Conservation (phyloP, 2,113 vertebrate genomes). For the Gopherus flavomarginatus region DNA sequence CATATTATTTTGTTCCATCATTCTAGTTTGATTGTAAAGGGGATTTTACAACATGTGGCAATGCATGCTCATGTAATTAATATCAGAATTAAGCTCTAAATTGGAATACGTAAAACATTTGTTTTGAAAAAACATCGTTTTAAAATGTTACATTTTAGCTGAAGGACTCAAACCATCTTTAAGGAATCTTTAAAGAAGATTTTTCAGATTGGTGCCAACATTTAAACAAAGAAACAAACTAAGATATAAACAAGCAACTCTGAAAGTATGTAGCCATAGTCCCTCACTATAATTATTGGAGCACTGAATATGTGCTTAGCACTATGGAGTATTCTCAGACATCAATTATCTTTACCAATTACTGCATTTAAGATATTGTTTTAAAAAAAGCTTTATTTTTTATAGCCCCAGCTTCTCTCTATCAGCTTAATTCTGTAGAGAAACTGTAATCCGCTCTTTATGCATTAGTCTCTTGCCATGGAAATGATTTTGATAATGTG, state of each 20-base stretch:
- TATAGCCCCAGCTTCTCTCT: background rate
- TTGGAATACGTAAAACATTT: background rate
- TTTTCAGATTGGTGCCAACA: background rate
- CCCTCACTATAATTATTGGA: background rate
- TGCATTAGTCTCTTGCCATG: background rate
- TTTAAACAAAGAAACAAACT: background rate
- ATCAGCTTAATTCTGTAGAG: conserved; percentile 39
- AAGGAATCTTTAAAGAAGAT: background rate
- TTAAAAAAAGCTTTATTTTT: conserved; percentile 39
- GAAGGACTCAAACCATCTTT: background rate
- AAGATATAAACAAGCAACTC: conserved; percentile 5
- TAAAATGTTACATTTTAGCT: background rate
- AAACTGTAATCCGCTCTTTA: conserved; percentile 26
- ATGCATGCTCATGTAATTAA: background rate
- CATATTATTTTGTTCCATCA: background rate
- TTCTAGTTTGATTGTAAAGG: background rate
- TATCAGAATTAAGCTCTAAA: background rate
- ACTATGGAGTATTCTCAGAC: background rate
- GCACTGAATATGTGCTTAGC: background rate
- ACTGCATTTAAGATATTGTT: conserved; percentile 29
- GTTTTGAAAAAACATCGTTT: background rate
- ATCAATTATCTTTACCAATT: background rate
- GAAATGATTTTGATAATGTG: conserved; percentile 1
- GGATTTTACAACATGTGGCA: background rate
- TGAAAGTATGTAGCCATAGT: background rate